Conservation (phyloP, 2,113 vertebrate genomes). For the Empidonax alnorum region DNA sequence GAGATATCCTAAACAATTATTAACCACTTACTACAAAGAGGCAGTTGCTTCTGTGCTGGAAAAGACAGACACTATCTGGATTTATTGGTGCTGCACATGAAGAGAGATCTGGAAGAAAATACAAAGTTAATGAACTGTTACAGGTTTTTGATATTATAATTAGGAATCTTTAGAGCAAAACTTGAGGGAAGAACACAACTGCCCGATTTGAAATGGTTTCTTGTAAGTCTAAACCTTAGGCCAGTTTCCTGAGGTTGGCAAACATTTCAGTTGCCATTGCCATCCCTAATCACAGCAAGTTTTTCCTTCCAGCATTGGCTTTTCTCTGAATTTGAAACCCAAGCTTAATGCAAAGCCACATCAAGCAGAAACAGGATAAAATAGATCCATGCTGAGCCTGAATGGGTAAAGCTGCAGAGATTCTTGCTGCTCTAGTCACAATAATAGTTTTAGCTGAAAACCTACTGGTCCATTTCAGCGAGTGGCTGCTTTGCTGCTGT, state of each 20-base stretch:
- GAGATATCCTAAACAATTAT: neutral
- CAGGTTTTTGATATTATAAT: neutral
- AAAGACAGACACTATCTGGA: neutral
- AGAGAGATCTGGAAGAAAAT: neutral
- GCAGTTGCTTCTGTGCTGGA: neutral
- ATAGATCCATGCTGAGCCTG: constrained; percentile 1
- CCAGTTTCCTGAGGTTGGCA: neutral
- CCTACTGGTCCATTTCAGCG: neutral
- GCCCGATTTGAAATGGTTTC: neutral
- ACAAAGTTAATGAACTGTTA: neutral
- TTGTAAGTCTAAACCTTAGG: neutral
- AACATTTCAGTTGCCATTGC: neutral
- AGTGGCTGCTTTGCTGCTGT: neutral
- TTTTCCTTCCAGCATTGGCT: constrained; percentile 13
- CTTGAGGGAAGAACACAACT: neutral
- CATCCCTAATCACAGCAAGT: neutral
- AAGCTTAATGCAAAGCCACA: constrained; percentile 50
- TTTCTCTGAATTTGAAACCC: constrained; percentile 42
- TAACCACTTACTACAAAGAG: neutral
- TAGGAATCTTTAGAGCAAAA: neutral
- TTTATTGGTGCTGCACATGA: neutral
- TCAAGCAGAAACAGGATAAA: constrained; percentile 25
- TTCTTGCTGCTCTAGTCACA: constrained; percentile 23
- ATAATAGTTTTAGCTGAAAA: neutral
- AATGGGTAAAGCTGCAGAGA: neutral